These are phyloP conservation scores for Neoarius graeffei DNA, from an alignment of 2,113 vertebrate species.

Conservation along the genomic window DNA sequence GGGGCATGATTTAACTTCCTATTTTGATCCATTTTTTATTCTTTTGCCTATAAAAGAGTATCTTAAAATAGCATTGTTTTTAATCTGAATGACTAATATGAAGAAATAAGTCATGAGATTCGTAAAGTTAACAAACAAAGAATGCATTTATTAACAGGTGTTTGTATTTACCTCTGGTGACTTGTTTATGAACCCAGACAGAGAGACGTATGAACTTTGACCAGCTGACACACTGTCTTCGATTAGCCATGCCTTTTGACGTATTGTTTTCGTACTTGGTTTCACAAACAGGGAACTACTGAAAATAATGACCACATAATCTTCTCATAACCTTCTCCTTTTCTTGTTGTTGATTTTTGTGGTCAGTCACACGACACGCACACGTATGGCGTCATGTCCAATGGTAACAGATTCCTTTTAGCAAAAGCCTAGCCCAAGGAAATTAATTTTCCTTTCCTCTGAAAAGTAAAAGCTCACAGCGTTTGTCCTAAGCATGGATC, in stretches of 20 bases:
- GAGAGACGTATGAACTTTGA: not conserved
- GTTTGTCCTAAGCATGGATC: not conserved
- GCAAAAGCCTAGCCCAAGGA: not conserved
- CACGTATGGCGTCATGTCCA: constrained; percentile 14
- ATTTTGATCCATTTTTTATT: not conserved
- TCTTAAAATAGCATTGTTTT: not conserved
- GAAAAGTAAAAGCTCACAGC: not conserved
- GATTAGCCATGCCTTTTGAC: not conserved
- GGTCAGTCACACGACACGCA: not conserved
- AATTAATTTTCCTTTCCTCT: not conserved
- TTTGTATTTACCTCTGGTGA: not conserved
- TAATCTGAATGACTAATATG: not conserved
- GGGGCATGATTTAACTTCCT: not conserved
- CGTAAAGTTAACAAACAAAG: not conserved
- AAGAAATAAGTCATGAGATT: not conserved
- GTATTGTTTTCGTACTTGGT: not conserved
- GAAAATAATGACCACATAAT: not conserved
- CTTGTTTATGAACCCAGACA: not conserved
- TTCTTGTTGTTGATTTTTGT: constrained; percentile 39
- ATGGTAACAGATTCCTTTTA: not conserved
- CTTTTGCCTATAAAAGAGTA: not conserved
- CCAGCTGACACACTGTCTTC: not conserved
- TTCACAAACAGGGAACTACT: not conserved
- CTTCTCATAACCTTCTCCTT: constrained; percentile 25
- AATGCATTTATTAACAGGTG: not conserved